Evolutionary conservation across 2,888 invertebrate genomes (phyloP), one percentile per base, ranked within the genome.

Genomic region (Stramonita haemastoma): DNA sequence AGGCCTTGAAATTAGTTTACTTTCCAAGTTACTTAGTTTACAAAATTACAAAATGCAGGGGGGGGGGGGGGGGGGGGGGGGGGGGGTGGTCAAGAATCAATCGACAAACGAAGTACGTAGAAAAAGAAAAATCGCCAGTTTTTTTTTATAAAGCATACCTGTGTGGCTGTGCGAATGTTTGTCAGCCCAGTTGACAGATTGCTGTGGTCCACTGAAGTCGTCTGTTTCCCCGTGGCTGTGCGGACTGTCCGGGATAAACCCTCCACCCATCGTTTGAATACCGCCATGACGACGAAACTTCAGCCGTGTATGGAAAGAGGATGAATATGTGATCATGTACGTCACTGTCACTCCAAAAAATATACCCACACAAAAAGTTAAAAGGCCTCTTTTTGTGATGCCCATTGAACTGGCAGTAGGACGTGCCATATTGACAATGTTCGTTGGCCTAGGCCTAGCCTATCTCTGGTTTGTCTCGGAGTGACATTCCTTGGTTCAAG

Each of bases 191-290:
- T 87, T 90, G 32, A 92, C 89, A 29, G 92, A 91, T 13, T 90
- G 34, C 4, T 92, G 91, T 4, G 93, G 93, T 0, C 93, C 93
- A 36, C 88, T 91, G 1, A 92, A 34, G 26, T 90, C 66, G 79
- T 93, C 93, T 87, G 91, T 92, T 57, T 92, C 93, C 22, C 91
- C 92, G 81, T 93, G 93, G 70, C 92, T 92, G 84, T 93, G 91
- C 5, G 93, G 93, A 56, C 91, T 91, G n/a, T 91, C 88, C 0
- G 93, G 93, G 66, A 93, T 92, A 83, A 91, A 92, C 1, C 87
- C 90, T 26, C 87, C 87, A 22, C 90, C 36, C 81, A 57, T 57
- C 8, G 34, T 70, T 22, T 17, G 85, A 60, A 57, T 70, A 36
- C 66, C 87, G 19, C 77, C 66, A 17, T 77, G 86, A 15, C 29